These are phyloP conservation scores for Criorhina ranunculi DNA, from an alignment of 2,888 invertebrate species.

Conservation along the genomic window DNA sequence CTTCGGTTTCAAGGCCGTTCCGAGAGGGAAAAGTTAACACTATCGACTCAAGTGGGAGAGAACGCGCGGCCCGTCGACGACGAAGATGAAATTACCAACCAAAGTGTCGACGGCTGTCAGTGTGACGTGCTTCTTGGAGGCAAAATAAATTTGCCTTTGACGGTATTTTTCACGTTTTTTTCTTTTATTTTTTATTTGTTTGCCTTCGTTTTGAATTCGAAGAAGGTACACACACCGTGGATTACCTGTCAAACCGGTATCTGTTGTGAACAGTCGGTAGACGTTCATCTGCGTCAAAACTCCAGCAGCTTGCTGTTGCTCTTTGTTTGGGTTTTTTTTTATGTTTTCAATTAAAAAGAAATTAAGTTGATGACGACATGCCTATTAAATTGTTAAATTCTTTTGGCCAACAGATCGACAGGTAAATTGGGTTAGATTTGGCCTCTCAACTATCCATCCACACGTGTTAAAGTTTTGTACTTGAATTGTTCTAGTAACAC, in stretches of 20 bases:
- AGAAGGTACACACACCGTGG: constrained; percentile 20
- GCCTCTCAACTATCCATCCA: constrained; percentile 5
- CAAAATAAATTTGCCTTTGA: constrained; percentile 39
- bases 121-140: constrained; percentile 24
- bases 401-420: constrained; percentile 3
- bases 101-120: constrained; percentile 10
- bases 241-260: constrained; percentile 62
- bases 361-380: constrained; percentile 13
- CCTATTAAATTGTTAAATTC: not conserved
- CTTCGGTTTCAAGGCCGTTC: constrained; percentile 63
- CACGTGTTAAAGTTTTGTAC: constrained; percentile 27
- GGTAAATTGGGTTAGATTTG: constrained; percentile 16
- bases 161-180: not conserved
- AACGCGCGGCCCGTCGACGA: constrained; percentile 21
- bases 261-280: constrained; percentile 32
- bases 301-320: constrained; percentile 18
- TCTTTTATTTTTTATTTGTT: not conserved
- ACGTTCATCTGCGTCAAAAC: constrained; percentile 13
- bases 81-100: constrained; percentile 19
- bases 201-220: not conserved
- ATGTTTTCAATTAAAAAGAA: constrained; percentile 31
- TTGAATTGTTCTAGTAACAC: constrained; percentile 1
- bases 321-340: constrained; percentile 32
- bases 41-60: constrained; percentile 30
- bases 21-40: constrained; percentile 48